Evolutionary conservation across 2,888 invertebrate species (phyloP).

Genomic region (Minunthozetes semirufus): DNA sequence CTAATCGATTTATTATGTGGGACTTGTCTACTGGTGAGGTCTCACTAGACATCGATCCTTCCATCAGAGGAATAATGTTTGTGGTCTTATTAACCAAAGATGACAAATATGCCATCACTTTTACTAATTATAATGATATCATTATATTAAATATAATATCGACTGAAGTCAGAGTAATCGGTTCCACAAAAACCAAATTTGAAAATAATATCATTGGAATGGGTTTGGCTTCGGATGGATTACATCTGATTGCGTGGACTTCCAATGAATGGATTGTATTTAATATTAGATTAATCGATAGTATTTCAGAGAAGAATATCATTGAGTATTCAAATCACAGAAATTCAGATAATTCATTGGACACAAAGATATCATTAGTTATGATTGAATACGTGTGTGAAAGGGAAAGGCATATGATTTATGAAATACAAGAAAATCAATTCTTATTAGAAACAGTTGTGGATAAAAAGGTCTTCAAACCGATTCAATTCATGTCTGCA

Average conservation of each 20-base stretch:
- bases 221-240: constrained; percentile 56
- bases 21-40: constrained; percentile 92
- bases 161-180: constrained; percentile 67
- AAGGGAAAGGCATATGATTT: constrained; percentile 16
- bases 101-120: constrained; percentile 91
- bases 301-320: not conserved
- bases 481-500: constrained; percentile 58
- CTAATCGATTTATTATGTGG: constrained; percentile 94
- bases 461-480: constrained; percentile 51
- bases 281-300: constrained; percentile 45
- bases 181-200: not conserved
- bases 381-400: constrained; percentile 21
- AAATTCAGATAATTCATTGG: not conserved
- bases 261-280: constrained; percentile 65
- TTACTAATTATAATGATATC: constrained; percentile 90
- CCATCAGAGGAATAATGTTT: constrained; percentile 93
- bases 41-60: constrained; percentile 75
- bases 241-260: constrained; percentile 70
- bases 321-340: not conserved
- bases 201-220: constrained; percentile 57
- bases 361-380: constrained; percentile 15
- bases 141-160: constrained; percentile 85
- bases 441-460: constrained; percentile 60
- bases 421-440: constrained; percentile 44
- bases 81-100: constrained; percentile 84